Evolutionary conservation across 2,888 invertebrate genomes (phyloP).

Genomic region (Callinectes sapidus): DNA sequence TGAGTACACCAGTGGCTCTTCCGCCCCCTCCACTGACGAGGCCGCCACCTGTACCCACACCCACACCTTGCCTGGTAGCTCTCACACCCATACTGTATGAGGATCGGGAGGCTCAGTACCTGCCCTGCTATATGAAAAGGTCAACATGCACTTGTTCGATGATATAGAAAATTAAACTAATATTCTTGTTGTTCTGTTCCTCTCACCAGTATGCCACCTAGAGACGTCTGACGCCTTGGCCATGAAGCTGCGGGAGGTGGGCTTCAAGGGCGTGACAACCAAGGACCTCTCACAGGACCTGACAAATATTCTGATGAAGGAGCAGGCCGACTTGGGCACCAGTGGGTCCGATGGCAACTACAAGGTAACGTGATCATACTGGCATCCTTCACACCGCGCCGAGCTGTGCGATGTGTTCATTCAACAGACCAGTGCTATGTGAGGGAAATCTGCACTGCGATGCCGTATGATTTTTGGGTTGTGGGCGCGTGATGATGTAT

Average conservation of each 20-base stretch:
- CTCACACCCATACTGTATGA: neutral
- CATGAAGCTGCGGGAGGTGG: slow-evolving; percentile 28
- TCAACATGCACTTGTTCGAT: neutral
- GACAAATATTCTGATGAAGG: neutral
- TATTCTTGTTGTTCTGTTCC: neutral
- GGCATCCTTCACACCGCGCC: neutral
- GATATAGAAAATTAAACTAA: neutral
- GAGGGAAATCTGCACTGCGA: neutral
- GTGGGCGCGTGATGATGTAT: neutral
- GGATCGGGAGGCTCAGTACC: neutral
- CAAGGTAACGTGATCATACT: neutral
- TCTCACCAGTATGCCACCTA: neutral
- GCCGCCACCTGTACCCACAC: neutral
- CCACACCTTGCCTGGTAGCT: slow-evolving; percentile 10
- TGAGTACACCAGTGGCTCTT: neutral
- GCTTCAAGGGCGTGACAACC: slow-evolving; percentile 44
- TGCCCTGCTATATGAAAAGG: neutral
- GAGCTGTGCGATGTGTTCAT: neutral
- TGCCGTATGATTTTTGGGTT: neutral
- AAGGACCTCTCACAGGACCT: slow-evolving; percentile 48
- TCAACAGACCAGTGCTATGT: neutral
- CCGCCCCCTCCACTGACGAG: neutral
- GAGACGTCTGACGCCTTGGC: neutral
- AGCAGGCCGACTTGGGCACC: neutral
- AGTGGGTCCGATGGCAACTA: neutral